These are phyloP conservation scores for Theristicus caerulescens DNA, from an alignment of 2,113 vertebrate species.

Conservation along the genomic window DNA sequence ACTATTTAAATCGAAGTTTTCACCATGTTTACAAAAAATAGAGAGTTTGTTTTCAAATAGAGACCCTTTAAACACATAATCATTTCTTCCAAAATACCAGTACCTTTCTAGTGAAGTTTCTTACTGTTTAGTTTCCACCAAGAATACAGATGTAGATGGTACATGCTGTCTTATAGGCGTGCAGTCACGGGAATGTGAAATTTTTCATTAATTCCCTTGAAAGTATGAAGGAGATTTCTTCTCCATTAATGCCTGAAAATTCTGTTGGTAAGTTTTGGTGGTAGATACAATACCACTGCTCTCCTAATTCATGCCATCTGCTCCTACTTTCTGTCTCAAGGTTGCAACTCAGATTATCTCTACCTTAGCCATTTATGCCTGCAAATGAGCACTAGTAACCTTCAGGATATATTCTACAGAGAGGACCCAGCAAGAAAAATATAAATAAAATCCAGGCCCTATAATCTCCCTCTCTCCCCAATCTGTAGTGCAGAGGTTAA, in stretches of 20 bases:
- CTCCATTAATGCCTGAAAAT: not conserved
- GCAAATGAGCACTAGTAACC: not conserved
- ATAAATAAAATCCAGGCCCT: not conserved
- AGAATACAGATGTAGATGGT: not conserved
- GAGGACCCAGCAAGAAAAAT: not conserved
- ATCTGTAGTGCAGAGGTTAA: not conserved
- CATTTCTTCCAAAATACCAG: not conserved
- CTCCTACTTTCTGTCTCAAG: not conserved
- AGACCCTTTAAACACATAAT: not conserved
- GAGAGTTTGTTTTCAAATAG: not conserved
- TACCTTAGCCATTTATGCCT: not conserved
- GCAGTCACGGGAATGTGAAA: not conserved
- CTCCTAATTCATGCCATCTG: not conserved
- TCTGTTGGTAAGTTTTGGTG: not conserved
- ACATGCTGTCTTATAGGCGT: accelerated
- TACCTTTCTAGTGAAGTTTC: not conserved
- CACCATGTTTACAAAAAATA: not conserved
- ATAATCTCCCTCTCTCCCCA: not conserved
- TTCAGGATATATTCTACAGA: not conserved
- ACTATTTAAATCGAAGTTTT: not conserved
- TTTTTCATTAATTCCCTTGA: not conserved
- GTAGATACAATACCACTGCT: not conserved
- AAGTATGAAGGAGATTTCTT: not conserved
- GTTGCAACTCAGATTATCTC: not conserved
- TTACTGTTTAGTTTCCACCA: not conserved